Conservation (phyloP, 2,113 vertebrate species). For the Polyodon spathula region DNA sequence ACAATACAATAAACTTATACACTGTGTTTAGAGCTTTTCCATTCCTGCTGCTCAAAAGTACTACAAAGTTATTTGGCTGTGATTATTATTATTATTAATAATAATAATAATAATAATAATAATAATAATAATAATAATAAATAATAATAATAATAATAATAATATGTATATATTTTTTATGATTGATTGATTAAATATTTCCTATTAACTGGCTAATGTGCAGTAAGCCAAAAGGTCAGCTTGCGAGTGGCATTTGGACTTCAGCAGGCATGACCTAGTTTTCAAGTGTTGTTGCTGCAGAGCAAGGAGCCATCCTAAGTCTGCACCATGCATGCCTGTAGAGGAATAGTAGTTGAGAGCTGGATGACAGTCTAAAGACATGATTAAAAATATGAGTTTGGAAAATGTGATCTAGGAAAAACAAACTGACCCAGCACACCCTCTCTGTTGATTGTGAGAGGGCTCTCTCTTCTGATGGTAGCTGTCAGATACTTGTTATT, state of each 20-base stretch:
- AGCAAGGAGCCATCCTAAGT: constrained; percentile 4
- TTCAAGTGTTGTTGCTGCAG: constrained; percentile 22
- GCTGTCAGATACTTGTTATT: constrained; percentile 57
- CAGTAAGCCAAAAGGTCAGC: constrained; percentile 49
- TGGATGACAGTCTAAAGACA: constrained; percentile 33
- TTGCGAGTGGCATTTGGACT: constrained; percentile 47
- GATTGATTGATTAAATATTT: too few species aligned
- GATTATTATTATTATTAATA: too few species aligned
- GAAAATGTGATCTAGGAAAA: constrained; percentile 45
- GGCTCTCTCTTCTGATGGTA: constrained; percentile 53
- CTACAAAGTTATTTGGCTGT: too few species aligned
- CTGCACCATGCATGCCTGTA: constrained; percentile 1
- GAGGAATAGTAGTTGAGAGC: constrained; percentile 43
- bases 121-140: too few species aligned
- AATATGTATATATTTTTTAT: too few species aligned
- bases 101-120: too few species aligned
- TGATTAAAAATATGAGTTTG: constrained; percentile 31
- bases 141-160: too few species aligned
- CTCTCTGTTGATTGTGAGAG: constrained; percentile 30
- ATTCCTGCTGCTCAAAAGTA: too few species aligned
- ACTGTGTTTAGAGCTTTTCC: too few species aligned
- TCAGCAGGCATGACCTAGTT: constrained; percentile 51
- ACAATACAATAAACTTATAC: too few species aligned
- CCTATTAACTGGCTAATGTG: constrained; percentile 54
- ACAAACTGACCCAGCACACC: constrained; percentile 38